A percentile compares a stretch with the other conserved stretches of the same genome.
These are phyloP conservation scores for Scaptomyza flava DNA, from an alignment of 2,888 invertebrate species.

Conservation along the genomic window DNA sequence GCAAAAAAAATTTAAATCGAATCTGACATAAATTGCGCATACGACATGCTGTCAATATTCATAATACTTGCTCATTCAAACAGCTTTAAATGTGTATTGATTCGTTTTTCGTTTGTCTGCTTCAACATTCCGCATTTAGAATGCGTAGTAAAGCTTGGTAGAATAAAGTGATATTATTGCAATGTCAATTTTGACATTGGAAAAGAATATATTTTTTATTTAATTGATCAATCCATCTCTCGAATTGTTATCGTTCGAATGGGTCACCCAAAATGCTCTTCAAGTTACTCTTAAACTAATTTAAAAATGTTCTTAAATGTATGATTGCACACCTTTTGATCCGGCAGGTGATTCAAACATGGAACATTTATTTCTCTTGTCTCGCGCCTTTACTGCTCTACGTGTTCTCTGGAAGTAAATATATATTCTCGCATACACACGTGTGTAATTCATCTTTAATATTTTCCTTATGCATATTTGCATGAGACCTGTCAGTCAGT, in stretches of 20 bases:
- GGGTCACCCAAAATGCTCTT: not conserved
- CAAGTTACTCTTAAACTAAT: slow-evolving; percentile 12
- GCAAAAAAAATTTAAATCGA: not conserved
- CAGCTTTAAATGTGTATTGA: slow-evolving; percentile 12
- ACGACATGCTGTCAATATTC: slow-evolving; percentile 9
- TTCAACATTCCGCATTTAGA: not conserved
- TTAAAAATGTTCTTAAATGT: not conserved
- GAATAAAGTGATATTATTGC: not conserved
- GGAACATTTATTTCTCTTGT: slow-evolving; percentile 17
- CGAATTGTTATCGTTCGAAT: too few species aligned
- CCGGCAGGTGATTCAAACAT: not conserved
- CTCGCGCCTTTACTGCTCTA: slow-evolving; percentile 15
- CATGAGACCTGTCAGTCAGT: slow-evolving; percentile 39
- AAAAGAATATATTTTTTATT: too few species aligned
- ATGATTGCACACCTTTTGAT: not conserved
- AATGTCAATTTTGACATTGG: too few species aligned
- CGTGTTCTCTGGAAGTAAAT: slow-evolving; percentile 16
- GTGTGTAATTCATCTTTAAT: slow-evolving; percentile 67
- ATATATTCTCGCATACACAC: not conserved
- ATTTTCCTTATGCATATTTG: slow-evolving; percentile 64
- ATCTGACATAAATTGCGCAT: not conserved
- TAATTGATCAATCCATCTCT: not conserved
- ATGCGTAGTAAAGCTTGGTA: not conserved
- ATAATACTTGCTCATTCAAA: slow-evolving; percentile 13
- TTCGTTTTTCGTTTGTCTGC: slow-evolving; percentile 7